phyloP scores from a whole-genome alignment of 2,888 invertebrate genomes.

The Tetheella fluctuosa region DNA sequence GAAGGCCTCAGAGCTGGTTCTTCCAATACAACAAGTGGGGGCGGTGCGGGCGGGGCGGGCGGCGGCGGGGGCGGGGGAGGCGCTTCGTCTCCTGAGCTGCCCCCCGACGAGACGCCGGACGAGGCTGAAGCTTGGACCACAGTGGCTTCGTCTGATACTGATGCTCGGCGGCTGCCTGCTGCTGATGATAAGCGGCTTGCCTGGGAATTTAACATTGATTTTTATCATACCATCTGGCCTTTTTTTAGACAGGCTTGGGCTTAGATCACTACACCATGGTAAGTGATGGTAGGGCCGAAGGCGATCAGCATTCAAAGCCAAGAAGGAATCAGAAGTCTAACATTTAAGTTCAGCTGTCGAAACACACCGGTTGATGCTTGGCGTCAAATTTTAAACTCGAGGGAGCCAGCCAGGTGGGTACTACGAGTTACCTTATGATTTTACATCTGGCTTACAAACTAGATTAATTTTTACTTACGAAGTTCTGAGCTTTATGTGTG shows the following conservation, averaged over 20 bases:
- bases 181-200: constrained; percentile 77
- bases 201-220: constrained; percentile 36
- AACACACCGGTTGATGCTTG: too few relatives aligned
- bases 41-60: constrained; percentile 78
- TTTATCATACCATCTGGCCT: too few relatives aligned
- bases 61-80: constrained; percentile 90
- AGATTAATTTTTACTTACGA: constrained; percentile 62
- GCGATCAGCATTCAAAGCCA: too few relatives aligned
- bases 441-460: neutral
- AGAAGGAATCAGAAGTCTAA: too few relatives aligned
- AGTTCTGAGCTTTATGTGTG: constrained; percentile 77
- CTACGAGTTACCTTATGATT: too few relatives aligned
- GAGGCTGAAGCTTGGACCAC: constrained; percentile 66
- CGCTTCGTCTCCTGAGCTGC: constrained; percentile 77
- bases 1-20: constrained; percentile 88
- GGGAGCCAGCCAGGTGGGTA: too few relatives aligned
- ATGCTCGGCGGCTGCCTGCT: constrained; percentile 74
- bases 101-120: constrained; percentile 74
- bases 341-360: too few relatives aligned
- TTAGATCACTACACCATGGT: too few relatives aligned
- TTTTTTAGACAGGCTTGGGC: too few relatives aligned
- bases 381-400: neutral
- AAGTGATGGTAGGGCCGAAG: too few relatives aligned
- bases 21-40: constrained; percentile 83
- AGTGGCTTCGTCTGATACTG: constrained; percentile 65